These are phyloP conservation scores for Ctenopoma multispine DNA, from an alignment of 2,797 vertebrate genomes.

Conservation along the genomic window DNA sequence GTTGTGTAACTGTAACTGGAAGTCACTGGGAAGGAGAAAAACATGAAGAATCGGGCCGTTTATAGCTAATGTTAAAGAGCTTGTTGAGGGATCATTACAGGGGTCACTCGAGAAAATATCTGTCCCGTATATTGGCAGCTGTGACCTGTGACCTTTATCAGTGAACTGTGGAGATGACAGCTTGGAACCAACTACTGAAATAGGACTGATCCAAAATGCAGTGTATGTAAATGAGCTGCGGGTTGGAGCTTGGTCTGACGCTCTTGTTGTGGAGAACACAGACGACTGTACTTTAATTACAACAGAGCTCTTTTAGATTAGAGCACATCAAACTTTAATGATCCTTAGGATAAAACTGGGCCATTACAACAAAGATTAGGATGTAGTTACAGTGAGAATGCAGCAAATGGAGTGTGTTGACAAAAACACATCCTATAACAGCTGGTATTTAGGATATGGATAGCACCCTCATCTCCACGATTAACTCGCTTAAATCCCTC, in stretches of 20 bases:
- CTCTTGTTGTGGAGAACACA: conserved; percentile 37
- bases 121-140: conserved; percentile 11
- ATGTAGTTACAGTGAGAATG: conserved; percentile 20
- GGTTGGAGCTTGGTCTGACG: not conserved
- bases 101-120: conserved; percentile 22
- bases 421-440: conserved; percentile 19
- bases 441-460: conserved; percentile 7
- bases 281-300: conserved; percentile 5
- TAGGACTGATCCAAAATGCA: not conserved
- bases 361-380: conserved; percentile 31
- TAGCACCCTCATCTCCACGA: not conserved
- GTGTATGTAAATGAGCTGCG: not conserved
- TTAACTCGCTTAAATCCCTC: not conserved
- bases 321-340: conserved; percentile 61
- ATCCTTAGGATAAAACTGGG: conserved; percentile 44
- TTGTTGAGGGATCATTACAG: conserved; percentile 14
- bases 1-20: conserved; percentile 47
- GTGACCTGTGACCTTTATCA: conserved; percentile 25
- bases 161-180: too few relatives aligned
- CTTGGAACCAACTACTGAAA: not conserved
- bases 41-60: not conserved
- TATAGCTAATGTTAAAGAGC: conserved; percentile 21
- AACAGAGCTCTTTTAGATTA: conserved; percentile 33
- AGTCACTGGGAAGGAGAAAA: not conserved
- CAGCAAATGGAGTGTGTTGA: conserved; percentile 46